Percentiles rank a stretch among this genome's conserved stretches.
Conservation (phyloP, 2,888 invertebrate species). For the Hedya salicella region DNA sequence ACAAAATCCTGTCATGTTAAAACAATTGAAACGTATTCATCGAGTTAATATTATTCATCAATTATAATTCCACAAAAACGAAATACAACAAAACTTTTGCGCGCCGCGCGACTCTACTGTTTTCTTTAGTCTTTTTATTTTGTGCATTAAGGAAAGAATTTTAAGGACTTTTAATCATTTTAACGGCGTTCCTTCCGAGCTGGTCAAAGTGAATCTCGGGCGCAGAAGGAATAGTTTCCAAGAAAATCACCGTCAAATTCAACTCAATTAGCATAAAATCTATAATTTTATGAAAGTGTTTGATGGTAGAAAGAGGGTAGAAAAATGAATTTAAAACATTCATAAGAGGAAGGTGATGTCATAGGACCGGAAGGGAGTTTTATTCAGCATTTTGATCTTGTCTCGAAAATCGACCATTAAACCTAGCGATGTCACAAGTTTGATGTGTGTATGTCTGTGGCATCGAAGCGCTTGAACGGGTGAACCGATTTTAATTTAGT, state of each 20-base stretch:
- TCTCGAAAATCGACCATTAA: too few relatives aligned
- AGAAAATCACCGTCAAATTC: slow-evolving; percentile 18
- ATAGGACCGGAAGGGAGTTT: too few relatives aligned
- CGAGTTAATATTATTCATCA: background rate
- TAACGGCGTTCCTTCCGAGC: slow-evolving; percentile 33
- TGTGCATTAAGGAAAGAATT: slow-evolving; percentile 40
- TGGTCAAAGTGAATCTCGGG: slow-evolving; percentile 30
- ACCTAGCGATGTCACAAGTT: too few relatives aligned
- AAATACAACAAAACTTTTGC: slow-evolving; percentile 3
- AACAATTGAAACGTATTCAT: slow-evolving; percentile 11
- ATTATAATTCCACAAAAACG: background rate
- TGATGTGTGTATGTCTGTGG: too few relatives aligned
- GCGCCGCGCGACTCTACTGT: slow-evolving; percentile 2
- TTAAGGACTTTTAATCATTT: slow-evolving; percentile 43
- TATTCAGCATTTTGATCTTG: too few relatives aligned
- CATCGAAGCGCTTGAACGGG: too few relatives aligned
- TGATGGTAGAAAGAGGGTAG: background rate
- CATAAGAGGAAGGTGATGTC: too few relatives aligned
- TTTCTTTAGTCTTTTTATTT: slow-evolving; percentile 30
- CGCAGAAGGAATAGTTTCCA: slow-evolving; percentile 15
- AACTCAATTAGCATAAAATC: slow-evolving; percentile 26
- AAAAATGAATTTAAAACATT: background rate
- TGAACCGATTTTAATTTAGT: too few relatives aligned
- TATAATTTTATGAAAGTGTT: slow-evolving; percentile 22
- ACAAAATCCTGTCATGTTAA: background rate